Conservation (phyloP, 2,113 vertebrate genomes). For the Manacus vitellinus region DNA sequence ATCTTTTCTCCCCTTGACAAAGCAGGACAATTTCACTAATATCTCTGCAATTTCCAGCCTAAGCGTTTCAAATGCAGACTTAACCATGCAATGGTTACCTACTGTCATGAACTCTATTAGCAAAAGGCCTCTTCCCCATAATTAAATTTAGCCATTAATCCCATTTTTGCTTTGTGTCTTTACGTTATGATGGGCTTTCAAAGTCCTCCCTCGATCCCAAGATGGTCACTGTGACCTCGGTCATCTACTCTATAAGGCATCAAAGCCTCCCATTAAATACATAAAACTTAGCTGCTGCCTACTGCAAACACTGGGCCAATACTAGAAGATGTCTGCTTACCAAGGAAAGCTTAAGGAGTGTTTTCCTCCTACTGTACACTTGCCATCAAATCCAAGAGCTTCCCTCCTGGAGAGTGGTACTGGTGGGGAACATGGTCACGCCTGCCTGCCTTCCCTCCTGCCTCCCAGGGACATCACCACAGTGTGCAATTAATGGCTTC, state of each 20-base stretch:
- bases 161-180: background rate
- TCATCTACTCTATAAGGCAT: background rate
- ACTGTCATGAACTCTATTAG: background rate
- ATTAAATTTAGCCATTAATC: background rate
- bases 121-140: background rate
- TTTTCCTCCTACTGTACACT: background rate
- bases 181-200: background rate
- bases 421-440: background rate
- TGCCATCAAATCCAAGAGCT: background rate
- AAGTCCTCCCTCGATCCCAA: background rate
- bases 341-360: background rate
- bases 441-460: background rate
- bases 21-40: background rate
- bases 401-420: background rate
- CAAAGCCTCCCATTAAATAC: background rate
- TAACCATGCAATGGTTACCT: background rate
- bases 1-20: background rate
- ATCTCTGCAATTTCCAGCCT: background rate
- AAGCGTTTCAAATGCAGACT: background rate
- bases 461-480: background rate
- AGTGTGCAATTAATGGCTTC: background rate
- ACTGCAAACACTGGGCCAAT: background rate
- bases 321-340: background rate
- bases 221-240: background rate
- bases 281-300: background rate